Base-by-base conservation (phyloP, 1,140 invertebrate species). In the Drosophila arizonae region DNA sequence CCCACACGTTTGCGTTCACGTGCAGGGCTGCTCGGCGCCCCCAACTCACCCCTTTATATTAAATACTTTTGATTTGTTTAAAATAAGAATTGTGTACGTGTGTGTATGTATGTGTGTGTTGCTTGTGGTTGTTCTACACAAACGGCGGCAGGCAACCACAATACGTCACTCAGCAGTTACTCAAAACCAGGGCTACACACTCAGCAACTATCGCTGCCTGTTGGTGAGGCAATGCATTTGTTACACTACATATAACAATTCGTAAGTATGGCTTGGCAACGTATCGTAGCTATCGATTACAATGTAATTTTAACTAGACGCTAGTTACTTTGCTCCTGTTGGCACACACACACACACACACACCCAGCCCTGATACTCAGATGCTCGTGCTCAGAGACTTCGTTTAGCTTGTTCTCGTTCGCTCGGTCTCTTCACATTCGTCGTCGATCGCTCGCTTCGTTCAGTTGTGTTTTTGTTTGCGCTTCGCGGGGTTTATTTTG, bases 1-100 rank as follows among this genome's bases (percentile, higher is more conserved):
- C 51, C 48, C 60, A 87, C 82, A 87, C 78, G 81, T 87, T 87
- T 63, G 64, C 30, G 43, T 87, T 86, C 79, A 86, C 81, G 81
- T 86, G 81, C 79, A 81, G 57, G 43, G 61, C 77, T 52, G 64
- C 66, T 48, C 36, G 36, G 10, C 62, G 39, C 62, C 68, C 55
- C 30, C 41, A 11, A 4, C 28, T 17, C 17, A 21, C 17, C 30
- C 48, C 62, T 39, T 46, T 15, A 13, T 36, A 65, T 46, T 71
- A 68, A 71, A 41, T 58, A 71, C 57, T 70, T 72, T 82, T 72
- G 76, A 85, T 84, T 84, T 85, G 77, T 86, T 85, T 85, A 78
- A 81, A 85, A 69, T 56, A 78, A 55, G 51, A 65, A 77, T 52
- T 48, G 71, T 84, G 54, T 43, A 13, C 33, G 60, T 43, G 62